Base-by-base conservation (phyloP, 2,888 invertebrate species). In the Muschampia plurimacula region DNA sequence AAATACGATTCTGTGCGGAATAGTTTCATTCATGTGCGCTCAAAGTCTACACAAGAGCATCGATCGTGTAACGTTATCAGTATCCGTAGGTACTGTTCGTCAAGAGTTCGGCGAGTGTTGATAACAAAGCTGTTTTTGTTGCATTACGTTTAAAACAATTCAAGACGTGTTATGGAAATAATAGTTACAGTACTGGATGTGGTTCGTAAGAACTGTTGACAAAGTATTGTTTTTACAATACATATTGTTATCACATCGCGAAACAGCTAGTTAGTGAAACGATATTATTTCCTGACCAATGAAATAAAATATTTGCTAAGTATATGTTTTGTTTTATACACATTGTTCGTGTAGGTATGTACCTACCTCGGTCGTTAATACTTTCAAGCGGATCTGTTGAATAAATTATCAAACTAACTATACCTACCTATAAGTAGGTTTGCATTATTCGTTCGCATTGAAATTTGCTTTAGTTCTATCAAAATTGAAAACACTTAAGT, bases 51-150 rank as follows among this genome's bases (percentile, higher is more conserved):
- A n/a, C 22, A 4, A 69, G 49, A 44, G 32, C 52, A 83, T 83
- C 79, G 86, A 83, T 83, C 76, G 78, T 76, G 74, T 67, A 74
- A 66, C 78, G 81, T 84, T 89, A 88, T 88, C 88, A 83, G 75
- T 80, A 55, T 8, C 41, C 62, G 41, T 63, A 73, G 39, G 75
- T 67, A 62, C 67, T 52, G 62, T 39, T 32, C 65, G 32, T 52
- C 52, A 12, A 67, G 66, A 36, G 62, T 12, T 67, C 64, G 52
- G 57, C n/a, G 55, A 52, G 15, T 13, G 55, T 39, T 68, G 68
- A 73, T 73, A 59, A 68, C 59, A 59, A 57, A 64, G 64, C 57
- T 36, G 55, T 68, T 52, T 22, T 55, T 63, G 59, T 68, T 55
- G 52, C 44, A 55, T 44, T 60, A n/a, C 36, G 13, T 13, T 55